A percentile compares a stretch with the other conserved stretches of the same genome.
Evolutionary conservation across 1,140 invertebrate genomes (phyloP).

Genomic region (Megalonaias nervosa): DNA sequence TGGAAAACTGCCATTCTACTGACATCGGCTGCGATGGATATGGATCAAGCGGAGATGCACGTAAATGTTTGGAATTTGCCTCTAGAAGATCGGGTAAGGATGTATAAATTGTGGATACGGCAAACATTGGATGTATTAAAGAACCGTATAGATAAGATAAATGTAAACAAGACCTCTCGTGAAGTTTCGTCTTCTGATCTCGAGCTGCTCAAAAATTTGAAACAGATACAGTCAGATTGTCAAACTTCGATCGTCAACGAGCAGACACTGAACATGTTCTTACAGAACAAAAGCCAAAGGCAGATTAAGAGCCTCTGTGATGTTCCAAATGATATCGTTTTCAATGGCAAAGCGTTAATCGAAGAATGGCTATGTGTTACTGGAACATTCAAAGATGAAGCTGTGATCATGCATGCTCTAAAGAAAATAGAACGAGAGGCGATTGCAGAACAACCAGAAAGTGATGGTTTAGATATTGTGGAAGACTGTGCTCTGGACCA

Average conservation of each 20-base stretch:
- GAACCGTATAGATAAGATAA: background rate
- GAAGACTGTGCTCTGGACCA: slow-evolving; percentile 38
- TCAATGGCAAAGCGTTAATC: background rate
- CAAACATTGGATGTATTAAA: background rate
- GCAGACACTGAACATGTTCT: background rate
- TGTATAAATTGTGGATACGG: slow-evolving; percentile 7
- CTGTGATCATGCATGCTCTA: background rate
- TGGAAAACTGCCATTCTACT: slow-evolving; percentile 7
- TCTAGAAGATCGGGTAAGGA: background rate
- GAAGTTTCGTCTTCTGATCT: background rate
- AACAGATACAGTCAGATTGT: background rate
- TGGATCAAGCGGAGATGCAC: background rate
- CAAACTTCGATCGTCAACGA: background rate
- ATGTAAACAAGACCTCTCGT: background rate
- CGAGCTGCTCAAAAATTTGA: background rate
- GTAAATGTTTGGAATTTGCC: background rate
- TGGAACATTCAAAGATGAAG: background rate
- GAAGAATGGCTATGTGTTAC: slow-evolving; percentile 2
- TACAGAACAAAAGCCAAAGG: background rate
- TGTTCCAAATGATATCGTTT: background rate
- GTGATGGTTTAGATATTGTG: slow-evolving; percentile 19
- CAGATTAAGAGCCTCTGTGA: slow-evolving; percentile 1
- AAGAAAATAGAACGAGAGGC: background rate
- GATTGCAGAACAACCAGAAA: slow-evolving; percentile 11
- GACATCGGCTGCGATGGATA: background rate